Evolutionary conservation across 2,113 vertebrate species (phyloP).

Genomic region (Oreotrochilus melanogaster): DNA sequence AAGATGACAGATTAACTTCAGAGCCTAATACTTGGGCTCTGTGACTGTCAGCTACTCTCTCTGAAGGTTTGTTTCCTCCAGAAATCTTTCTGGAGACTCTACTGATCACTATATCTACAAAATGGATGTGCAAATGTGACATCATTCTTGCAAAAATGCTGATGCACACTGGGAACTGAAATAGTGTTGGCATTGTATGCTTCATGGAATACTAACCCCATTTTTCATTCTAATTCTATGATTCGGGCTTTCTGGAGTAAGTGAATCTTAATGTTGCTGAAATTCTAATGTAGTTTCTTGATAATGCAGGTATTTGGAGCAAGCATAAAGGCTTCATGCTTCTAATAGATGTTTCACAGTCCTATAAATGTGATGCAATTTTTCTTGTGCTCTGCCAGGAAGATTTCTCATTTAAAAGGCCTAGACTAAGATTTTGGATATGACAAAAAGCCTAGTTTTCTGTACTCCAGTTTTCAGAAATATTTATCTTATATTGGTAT

Average conservation of each 20-base stretch:
- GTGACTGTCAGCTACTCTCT: background rate
- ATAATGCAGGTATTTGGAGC: background rate
- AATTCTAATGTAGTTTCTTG: background rate
- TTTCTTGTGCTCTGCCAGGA: background rate
- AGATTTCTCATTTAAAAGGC: background rate
- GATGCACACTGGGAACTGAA: background rate
- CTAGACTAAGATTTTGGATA: background rate
- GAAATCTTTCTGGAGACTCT: background rate
- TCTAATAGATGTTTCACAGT: background rate
- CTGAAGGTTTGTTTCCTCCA: background rate
- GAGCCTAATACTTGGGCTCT: background rate
- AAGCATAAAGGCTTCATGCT: background rate
- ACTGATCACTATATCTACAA: background rate
- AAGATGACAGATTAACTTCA: background rate
- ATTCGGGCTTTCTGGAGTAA: background rate
- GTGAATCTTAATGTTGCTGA: background rate
- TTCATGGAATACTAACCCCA: background rate
- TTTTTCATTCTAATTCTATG: background rate
- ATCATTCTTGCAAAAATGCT: background rate
- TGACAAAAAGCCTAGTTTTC: background rate
- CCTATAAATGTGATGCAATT: background rate
- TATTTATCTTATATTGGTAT: background rate
- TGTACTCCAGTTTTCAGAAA: background rate
- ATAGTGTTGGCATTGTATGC: background rate
- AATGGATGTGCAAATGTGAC: background rate